These are phyloP conservation scores for Halictus ligatus DNA, from an alignment of 2,888 invertebrate genomes.

Conservation along the genomic window DNA sequence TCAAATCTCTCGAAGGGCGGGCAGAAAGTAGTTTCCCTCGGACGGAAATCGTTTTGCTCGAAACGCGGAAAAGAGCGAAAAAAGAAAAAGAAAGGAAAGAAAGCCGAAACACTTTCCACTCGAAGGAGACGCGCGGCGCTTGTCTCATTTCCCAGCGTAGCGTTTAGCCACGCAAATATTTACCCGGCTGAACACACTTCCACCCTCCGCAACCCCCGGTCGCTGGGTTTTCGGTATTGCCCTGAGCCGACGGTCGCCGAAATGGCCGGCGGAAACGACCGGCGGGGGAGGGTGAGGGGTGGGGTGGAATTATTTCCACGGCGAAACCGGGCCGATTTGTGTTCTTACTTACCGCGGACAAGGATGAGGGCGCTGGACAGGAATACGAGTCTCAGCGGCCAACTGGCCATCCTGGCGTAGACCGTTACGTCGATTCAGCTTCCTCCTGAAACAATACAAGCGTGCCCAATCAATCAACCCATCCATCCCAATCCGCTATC, in stretches of 20 bases:
- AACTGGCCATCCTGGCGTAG: conserved; percentile 83
- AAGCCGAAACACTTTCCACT: conserved; percentile 17
- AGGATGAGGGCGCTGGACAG: conserved; percentile 82
- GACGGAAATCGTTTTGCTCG: conserved; percentile 24
- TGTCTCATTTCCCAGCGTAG: conserved; percentile 57
- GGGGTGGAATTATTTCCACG: conserved; percentile 21
- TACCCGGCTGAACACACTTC: conserved; percentile 53
- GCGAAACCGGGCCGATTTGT: conserved; percentile 41
- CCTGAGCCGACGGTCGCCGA: conserved; percentile 15
- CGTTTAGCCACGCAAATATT: conserved; percentile 58
- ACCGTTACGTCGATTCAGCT: conserved; percentile 84
- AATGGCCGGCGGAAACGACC: conserved; percentile 35
- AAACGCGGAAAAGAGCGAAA: neutral
- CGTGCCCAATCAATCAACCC: conserved; percentile 83
- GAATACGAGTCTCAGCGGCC: conserved; percentile 81
- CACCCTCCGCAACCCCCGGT: neutral
- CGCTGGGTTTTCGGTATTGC: conserved; percentile 28
- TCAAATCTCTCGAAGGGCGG: conserved; percentile 12
- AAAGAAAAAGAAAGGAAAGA: neutral
- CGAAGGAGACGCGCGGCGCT: conserved; percentile 11
- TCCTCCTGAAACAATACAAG: conserved; percentile 84
- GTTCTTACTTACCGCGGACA: conserved; percentile 82
- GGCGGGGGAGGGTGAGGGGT: neutral
- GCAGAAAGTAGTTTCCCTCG: conserved; percentile 1
- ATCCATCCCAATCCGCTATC: conserved; percentile 77